Conservation (phyloP, 2,888 invertebrate species). For the Hyppa rectilinea region DNA sequence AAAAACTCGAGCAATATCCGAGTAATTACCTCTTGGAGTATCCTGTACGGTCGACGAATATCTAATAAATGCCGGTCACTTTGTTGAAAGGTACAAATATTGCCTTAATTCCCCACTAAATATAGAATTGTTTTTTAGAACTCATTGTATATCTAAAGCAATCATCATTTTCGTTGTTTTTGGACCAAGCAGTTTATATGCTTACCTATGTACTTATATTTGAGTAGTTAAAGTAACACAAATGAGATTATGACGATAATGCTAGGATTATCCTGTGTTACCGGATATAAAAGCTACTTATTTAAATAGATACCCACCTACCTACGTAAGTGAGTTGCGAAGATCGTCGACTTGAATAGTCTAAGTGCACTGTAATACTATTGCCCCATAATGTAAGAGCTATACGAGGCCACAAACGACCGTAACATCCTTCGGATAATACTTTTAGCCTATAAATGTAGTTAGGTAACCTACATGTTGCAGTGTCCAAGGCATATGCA, state of each 20-base stretch:
- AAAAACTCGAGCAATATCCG: constrained; percentile 46
- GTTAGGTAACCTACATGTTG: constrained; percentile 19
- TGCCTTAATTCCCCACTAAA: constrained; percentile 22
- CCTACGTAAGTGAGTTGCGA: constrained; percentile 13
- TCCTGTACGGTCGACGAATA: constrained; percentile 44
- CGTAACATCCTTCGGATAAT: constrained; percentile 34
- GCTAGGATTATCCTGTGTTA: constrained; percentile 41
- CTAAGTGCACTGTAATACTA: constrained; percentile 50
- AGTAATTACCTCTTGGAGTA: constrained; percentile 49
- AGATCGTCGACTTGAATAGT: constrained; percentile 33
- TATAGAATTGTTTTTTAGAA: constrained; percentile 5
- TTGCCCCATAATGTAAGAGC: constrained; percentile 38
- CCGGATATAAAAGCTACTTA: constrained; percentile 6
- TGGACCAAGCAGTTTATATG: not conserved
- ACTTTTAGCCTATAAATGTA: constrained; percentile 24
- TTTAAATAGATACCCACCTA: constrained; percentile 12
- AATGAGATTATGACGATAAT: constrained; percentile 36
- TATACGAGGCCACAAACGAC: constrained; percentile 32
- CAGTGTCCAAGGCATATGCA: not conserved
- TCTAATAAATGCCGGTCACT: constrained; percentile 42
- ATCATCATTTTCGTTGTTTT: not conserved
- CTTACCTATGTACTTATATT: not conserved
- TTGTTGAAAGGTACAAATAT: constrained; percentile 44
- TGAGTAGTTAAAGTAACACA: constrained; percentile 6
- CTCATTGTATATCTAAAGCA: constrained; percentile 5